phyloP scores from a whole-genome alignment of 1,140 invertebrate genomes.

The Temnothorax curvispinosus region DNA sequence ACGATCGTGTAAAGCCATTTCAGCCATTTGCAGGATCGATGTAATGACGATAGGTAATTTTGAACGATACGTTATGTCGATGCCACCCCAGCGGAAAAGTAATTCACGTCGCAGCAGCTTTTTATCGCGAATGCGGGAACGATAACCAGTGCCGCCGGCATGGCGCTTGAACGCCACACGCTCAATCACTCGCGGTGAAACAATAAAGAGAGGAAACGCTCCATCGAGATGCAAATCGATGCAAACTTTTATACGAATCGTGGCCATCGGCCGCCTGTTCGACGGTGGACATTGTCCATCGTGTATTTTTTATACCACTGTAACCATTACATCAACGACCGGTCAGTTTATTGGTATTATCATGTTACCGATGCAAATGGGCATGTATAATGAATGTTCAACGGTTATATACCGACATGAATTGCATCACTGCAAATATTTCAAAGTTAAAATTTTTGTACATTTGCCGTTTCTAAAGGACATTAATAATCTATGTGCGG shows the following conservation, averaged over 20 bases:
- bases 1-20: not conserved
- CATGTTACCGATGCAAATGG: not conserved
- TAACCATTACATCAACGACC: not conserved
- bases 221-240: constrained; percentile 45
- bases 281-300: constrained; percentile 30
- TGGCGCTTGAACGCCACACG: constrained; percentile 22
- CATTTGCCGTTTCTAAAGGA: not conserved
- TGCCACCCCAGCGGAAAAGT: not conserved
- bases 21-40: constrained; percentile 3
- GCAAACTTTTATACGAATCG: constrained; percentile 40
- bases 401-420: not conserved
- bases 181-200: constrained; percentile 41
- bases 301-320: constrained; percentile 3
- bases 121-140: constrained; percentile 48
- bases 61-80: not conserved
- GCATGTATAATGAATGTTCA: not conserved
- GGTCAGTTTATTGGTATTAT: constrained; percentile 4
- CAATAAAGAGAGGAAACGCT: constrained; percentile 41
- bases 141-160: constrained; percentile 30
- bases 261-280: constrained; percentile 25
- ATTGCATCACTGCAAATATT: not conserved
- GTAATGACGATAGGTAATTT: constrained; percentile 16
- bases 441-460: not conserved
- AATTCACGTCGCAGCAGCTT: constrained; percentile 19
- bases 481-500: not conserved